These are phyloP conservation scores for Gila robusta DNA, from an alignment of 2,797 vertebrate genomes.

Conservation along the genomic window DNA sequence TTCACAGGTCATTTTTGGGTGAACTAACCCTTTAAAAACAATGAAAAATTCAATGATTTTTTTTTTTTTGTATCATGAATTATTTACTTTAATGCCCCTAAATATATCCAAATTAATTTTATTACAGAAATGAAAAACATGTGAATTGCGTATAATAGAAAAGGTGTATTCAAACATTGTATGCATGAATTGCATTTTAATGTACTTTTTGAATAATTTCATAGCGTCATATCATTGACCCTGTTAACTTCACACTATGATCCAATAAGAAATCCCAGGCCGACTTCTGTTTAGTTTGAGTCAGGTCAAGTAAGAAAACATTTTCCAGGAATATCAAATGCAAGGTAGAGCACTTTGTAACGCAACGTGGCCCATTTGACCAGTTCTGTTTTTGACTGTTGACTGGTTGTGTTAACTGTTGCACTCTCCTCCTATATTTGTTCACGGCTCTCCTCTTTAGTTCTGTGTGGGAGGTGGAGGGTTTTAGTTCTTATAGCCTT, in stretches of 20 bases:
- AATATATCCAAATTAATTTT: not conserved
- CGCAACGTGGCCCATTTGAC: not conserved
- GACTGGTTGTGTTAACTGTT: slow-evolving; percentile 25
- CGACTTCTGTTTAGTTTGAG: not conserved
- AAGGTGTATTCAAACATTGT: not conserved
- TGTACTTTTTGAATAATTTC: not conserved
- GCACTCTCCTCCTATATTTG: slow-evolving; percentile 6
- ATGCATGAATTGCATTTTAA: not conserved
- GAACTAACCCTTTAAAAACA: no score
- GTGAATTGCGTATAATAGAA: not conserved
- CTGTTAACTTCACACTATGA: not conserved
- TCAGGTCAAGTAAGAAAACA: not conserved
- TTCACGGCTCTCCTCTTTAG: slow-evolving; percentile 5
- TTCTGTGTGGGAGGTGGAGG: slow-evolving; percentile 17
- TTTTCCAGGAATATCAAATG: slow-evolving; percentile 6
- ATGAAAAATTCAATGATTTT: no score
- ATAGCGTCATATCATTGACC: not conserved
- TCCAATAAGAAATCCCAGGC: not conserved
- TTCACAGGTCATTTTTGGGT: no score
- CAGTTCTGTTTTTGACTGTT: slow-evolving; percentile 19
- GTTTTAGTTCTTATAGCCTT: slow-evolving; percentile 28
- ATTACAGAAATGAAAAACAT: not conserved
- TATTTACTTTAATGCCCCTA: not conserved
- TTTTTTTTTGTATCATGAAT: not conserved
- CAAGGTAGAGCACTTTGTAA: not conserved